These are phyloP conservation scores for Heterodera schachtii DNA, from an alignment of 1,140 invertebrate species.

Conservation along the genomic window DNA sequence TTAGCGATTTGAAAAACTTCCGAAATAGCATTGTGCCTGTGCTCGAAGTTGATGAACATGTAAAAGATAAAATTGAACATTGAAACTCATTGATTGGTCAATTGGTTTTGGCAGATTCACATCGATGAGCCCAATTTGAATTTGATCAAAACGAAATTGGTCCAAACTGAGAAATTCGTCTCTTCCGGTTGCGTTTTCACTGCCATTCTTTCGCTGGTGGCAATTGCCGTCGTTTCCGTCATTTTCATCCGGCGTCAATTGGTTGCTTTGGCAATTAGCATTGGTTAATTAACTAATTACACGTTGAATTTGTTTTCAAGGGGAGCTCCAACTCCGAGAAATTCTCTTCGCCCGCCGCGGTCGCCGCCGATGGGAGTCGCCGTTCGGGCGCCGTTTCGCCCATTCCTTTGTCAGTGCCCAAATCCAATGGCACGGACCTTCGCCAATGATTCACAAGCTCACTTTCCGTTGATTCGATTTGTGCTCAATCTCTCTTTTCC, in stretches of 20 bases:
- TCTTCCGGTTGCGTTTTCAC: conserved; percentile 26
- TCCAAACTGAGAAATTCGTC: conserved; percentile 40
- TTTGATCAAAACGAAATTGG: conserved; percentile 49
- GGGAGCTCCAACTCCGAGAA: neutral
- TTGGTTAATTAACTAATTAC: neutral
- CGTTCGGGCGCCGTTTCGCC: conserved; percentile 23
- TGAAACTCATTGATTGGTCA: neutral
- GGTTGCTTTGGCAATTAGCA: neutral
- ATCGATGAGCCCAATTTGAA: conserved; percentile 45
- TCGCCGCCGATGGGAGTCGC: neutral
- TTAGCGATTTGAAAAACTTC: conserved; percentile 44
- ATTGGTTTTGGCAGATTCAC: conserved; percentile 13
- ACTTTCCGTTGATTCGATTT: neutral
- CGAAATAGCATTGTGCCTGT: conserved; percentile 49
- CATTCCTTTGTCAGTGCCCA: conserved; percentile 17
- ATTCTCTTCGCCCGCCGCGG: neutral
- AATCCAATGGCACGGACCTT: neutral
- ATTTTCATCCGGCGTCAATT: conserved; percentile 15
- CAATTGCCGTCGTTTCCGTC: conserved; percentile 40
- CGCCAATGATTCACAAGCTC: conserved; percentile 1
- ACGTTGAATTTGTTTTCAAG: conserved; percentile 11
- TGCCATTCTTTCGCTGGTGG: conserved; percentile 35
- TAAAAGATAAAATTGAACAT: neutral
- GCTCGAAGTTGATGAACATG: conserved; percentile 46
- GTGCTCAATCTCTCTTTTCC: neutral